These are phyloP conservation scores for Vulpes vulpes DNA, from an alignment of 2,113 vertebrate genomes.

Conservation along the genomic window DNA sequence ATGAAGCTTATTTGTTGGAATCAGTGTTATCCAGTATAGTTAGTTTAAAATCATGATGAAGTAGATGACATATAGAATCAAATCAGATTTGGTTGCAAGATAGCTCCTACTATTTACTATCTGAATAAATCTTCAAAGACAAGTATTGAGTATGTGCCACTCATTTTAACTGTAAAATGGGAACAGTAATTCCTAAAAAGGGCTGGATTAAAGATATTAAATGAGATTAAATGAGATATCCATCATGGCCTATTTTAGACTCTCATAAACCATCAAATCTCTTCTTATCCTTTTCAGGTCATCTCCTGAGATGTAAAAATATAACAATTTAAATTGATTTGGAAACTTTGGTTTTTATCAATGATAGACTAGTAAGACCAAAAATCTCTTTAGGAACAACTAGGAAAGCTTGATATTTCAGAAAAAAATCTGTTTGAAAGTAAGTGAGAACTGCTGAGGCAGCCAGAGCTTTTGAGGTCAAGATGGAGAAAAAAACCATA, in stretches of 20 bases:
- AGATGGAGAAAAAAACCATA: rapidly evolving
- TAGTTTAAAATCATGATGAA: neutral
- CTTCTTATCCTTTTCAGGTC: neutral
- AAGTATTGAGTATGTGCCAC: neutral
- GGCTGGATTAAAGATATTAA: neutral
- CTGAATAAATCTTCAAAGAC: neutral
- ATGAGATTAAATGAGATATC: neutral
- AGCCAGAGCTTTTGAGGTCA: neutral
- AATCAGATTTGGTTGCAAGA: neutral
- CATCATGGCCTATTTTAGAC: neutral
- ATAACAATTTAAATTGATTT: neutral
- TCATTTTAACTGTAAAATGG: neutral
- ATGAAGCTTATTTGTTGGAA: neutral
- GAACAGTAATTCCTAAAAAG: neutral
- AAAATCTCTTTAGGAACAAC: neutral
- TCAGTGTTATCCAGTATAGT: neutral
- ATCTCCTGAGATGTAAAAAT: neutral
- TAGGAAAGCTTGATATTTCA: neutral
- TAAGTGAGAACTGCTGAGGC: neutral
- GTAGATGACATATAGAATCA: neutral
- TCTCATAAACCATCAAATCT: neutral
- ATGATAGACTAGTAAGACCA: neutral
- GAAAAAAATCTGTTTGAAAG: neutral
- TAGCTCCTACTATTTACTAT: neutral
- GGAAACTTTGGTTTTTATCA: neutral